Percentiles rank a stretch among this genome's conserved stretches.
phyloP scores from a whole-genome alignment of 2,797 vertebrate species.

The Staurois parvus region DNA sequence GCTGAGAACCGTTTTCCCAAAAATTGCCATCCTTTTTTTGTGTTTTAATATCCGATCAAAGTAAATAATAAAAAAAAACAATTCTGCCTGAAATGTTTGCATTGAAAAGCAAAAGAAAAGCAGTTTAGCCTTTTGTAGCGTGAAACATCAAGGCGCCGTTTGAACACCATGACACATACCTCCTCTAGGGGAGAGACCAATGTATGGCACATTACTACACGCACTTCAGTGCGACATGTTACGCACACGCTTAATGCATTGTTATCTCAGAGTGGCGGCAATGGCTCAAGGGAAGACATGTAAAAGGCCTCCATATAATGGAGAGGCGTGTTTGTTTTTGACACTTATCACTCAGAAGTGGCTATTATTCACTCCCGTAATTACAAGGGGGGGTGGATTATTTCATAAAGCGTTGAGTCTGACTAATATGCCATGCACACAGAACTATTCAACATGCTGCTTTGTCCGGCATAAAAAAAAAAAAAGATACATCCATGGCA shows the following conservation, averaged over 20 bases:
- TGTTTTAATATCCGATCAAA: slow-evolving; percentile 24
- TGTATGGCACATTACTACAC: not conserved
- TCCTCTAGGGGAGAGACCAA: not conserved
- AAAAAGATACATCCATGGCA: too few species aligned
- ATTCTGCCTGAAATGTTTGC: slow-evolving; percentile 11
- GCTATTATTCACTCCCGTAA: too few species aligned
- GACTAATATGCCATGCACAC: not conserved
- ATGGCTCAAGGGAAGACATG: too few species aligned
- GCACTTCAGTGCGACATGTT: not conserved
- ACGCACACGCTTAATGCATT: not conserved
- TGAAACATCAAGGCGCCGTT: not conserved
- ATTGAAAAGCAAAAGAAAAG: not conserved
- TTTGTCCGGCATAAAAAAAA: not conserved
- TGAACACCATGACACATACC: not conserved
- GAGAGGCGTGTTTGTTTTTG: too few species aligned
- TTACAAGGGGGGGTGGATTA: too few species aligned
- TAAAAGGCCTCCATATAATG: too few species aligned
- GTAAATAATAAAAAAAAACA: slow-evolving; percentile 13
- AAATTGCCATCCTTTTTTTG: slow-evolving; percentile 58
- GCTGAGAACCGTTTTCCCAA: slow-evolving; percentile 47
- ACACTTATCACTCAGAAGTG: too few species aligned
- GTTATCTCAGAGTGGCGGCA: not conserved
- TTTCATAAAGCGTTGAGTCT: too few species aligned
- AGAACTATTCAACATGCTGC: not conserved
- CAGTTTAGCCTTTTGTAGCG: slow-evolving; percentile 1